Evolutionary conservation across 2,797 vertebrate genomes (phyloP).

Genomic region (Enteromius mattozi): DNA sequence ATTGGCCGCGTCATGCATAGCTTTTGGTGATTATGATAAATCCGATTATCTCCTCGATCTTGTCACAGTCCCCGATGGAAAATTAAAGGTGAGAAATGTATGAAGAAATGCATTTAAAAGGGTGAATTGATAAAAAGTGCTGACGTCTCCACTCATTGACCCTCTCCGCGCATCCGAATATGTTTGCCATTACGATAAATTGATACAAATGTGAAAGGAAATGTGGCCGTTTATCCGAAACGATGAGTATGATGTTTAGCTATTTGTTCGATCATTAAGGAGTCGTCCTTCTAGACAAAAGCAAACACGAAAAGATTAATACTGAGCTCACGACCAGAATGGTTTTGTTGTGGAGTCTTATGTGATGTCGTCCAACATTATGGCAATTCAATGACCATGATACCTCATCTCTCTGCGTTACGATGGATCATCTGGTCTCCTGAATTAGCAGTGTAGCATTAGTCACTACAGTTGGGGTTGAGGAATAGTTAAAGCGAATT

Average conservation of each 20-base stretch:
- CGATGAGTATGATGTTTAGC: slow-evolving; percentile 32
- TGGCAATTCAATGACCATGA: slow-evolving; percentile 8
- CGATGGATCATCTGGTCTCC: neutral
- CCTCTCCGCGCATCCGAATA: slow-evolving; percentile 32
- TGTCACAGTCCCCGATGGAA: slow-evolving; percentile 79
- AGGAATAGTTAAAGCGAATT: slow-evolving; percentile 7
- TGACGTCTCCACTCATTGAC: slow-evolving; percentile 46
- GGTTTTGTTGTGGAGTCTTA: neutral
- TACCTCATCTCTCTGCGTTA: slow-evolving; percentile 3
- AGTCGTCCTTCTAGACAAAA: slow-evolving; percentile 30
- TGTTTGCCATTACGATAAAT: slow-evolving; percentile 40
- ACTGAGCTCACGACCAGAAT: slow-evolving; percentile 1
- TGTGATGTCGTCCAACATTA: slow-evolving; percentile 21
- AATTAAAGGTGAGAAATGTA: slow-evolving; percentile 75
- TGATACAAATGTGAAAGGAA: slow-evolving; percentile 33
- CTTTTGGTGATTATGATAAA: slow-evolving; percentile 84
- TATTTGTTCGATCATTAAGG: slow-evolving; percentile 48
- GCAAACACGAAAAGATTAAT: slow-evolving; percentile 35
- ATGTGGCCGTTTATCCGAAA: slow-evolving; percentile 4
- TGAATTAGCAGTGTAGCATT: slow-evolving; percentile 25
- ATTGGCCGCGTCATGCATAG: slow-evolving; percentile 71
- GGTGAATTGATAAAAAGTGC: slow-evolving; percentile 76
- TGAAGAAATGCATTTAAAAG: slow-evolving; percentile 80
- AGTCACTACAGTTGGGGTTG: neutral
- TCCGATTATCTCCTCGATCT: slow-evolving; percentile 82